These are phyloP conservation scores for Thomomys bottae DNA, from an alignment of 2,113 vertebrate genomes.

Conservation along the genomic window DNA sequence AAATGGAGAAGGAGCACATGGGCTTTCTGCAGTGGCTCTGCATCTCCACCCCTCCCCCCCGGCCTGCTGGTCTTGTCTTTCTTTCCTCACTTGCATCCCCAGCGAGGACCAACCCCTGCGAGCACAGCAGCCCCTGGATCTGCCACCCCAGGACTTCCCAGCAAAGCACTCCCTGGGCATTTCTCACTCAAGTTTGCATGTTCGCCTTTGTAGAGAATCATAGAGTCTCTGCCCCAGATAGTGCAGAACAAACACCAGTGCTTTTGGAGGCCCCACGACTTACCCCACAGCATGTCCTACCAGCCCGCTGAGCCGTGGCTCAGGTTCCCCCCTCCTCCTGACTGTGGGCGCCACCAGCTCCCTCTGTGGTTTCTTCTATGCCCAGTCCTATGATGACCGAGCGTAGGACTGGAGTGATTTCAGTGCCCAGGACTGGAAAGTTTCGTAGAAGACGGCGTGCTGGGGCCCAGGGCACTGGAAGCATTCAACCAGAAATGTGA, in stretches of 20 bases:
- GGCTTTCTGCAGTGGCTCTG: neutral
- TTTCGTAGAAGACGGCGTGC: neutral
- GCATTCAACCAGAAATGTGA: neutral
- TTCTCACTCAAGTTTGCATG: neutral
- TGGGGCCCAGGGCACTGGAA: neutral
- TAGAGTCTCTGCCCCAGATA: slow-evolving; percentile 16
- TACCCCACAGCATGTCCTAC: neutral
- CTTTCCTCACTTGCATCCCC: neutral
- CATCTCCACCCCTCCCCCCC: neutral
- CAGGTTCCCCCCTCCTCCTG: neutral
- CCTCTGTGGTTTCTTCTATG: neutral
- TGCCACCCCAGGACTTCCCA: neutral
- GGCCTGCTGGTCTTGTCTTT: neutral
- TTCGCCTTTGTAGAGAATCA: neutral
- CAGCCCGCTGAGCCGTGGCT: neutral
- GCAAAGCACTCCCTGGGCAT: neutral
- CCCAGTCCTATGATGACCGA: neutral
- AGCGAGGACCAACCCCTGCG: neutral
- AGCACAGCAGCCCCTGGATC: slow-evolving; percentile 29
- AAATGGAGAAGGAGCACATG: neutral
- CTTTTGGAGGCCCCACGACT: neutral
- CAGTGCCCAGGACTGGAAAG: neutral
- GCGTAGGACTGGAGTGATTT: neutral
- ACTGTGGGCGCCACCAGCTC: no score
- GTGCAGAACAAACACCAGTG: neutral